Percentiles rank a stretch among this genome's conserved stretches.
Evolutionary conservation across 2,797 vertebrate species (phyloP).

Genomic region (Vespertilio murinus): DNA sequence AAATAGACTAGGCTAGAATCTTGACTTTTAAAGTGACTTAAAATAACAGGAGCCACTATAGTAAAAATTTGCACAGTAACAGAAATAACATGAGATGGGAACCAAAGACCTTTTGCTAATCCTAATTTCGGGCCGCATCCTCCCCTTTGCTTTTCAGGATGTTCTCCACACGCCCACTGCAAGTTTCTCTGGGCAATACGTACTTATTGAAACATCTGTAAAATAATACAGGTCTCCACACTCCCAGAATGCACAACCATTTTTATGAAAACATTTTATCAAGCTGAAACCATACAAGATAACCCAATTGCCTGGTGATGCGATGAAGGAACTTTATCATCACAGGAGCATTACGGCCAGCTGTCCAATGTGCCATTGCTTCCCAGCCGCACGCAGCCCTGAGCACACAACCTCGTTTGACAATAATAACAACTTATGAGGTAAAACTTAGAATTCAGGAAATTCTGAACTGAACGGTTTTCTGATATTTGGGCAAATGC

Average conservation of each 20-base stretch:
- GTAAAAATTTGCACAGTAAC: background rate
- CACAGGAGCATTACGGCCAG: background rate
- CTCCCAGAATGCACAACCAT: background rate
- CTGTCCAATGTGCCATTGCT: background rate
- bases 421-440: conserved; percentile 1
- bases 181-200: background rate
- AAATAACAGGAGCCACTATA: conserved; percentile 8
- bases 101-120: conserved; percentile 21
- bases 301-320: background rate
- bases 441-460: conserved; percentile 39
- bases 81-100: conserved; percentile 32
- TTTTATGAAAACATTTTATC: conserved; percentile 21
- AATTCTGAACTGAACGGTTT: background rate
- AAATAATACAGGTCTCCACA: background rate
- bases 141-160: background rate
- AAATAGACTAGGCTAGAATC: conserved; percentile 10
- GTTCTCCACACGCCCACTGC: background rate
- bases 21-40: conserved; percentile 38
- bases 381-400: background rate
- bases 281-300: conserved; percentile 16
- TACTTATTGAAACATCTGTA: background rate
- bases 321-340: background rate
- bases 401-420: background rate
- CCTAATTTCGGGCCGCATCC: background rate
- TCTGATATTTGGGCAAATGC: background rate